Conservation (phyloP, 2,888 invertebrate species). For the Conops quadrifasciatus region DNA sequence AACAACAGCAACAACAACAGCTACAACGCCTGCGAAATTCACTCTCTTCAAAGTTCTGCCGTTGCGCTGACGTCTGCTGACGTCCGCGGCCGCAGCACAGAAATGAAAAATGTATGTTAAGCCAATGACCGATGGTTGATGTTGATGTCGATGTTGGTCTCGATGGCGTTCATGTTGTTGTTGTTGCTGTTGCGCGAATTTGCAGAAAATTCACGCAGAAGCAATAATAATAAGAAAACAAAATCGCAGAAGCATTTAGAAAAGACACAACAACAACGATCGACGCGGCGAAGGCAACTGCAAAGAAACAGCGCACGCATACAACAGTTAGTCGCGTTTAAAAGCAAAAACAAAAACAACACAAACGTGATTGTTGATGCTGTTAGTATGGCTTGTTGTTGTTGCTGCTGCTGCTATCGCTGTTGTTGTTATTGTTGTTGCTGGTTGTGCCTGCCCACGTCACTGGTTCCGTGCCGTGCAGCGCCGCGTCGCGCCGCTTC, state of each 20-base stretch:
- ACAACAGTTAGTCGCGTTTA: conserved; percentile 27
- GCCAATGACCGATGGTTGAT: conserved; percentile 62
- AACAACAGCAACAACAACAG: conserved; percentile 14
- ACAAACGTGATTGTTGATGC: too few species aligned
- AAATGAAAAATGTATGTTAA: conserved; percentile 65
- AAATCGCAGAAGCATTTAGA: neutral
- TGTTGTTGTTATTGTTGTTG: conserved; percentile 18
- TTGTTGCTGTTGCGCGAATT: neutral
- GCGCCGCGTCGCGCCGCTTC: too few species aligned
- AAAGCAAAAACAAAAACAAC: neutral
- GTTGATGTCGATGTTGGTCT: conserved; percentile 5
- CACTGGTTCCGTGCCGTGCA: neutral
- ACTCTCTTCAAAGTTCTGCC: conserved; percentile 25
- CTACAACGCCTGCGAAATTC: conserved; percentile 18
- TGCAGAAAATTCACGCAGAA: conserved; percentile 21
- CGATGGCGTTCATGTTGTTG: neutral
- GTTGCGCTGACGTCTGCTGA: conserved; percentile 4
- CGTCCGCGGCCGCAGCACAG: conserved; percentile 35
- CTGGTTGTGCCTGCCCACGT: conserved; percentile 2
- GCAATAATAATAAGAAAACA: conserved; percentile 12
- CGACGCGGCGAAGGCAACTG: neutral
- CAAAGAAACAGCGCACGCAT: conserved; percentile 21
- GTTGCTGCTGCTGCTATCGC: neutral
- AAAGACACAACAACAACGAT: neutral
- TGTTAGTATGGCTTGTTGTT: neutral